These are phyloP conservation scores for Dysmachus trigonus DNA, from an alignment of 2,888 invertebrate genomes.

Conservation along the genomic window DNA sequence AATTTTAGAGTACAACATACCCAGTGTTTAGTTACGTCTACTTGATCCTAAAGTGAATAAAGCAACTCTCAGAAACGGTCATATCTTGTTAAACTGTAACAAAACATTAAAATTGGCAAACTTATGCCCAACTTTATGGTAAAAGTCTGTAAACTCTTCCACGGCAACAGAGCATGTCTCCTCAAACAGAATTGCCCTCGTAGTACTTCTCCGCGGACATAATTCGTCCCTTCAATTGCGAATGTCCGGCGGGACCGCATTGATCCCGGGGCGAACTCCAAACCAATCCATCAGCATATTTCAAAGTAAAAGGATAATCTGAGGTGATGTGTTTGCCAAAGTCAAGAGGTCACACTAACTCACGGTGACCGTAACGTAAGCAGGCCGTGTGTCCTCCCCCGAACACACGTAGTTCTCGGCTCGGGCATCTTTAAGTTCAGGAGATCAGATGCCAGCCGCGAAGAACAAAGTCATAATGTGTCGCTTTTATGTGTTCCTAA, in stretches of 20 bases:
- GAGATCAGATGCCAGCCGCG: conserved; percentile 43
- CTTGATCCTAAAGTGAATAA: background rate
- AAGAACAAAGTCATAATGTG: conserved; percentile 50
- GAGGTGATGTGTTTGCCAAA: conserved; percentile 45
- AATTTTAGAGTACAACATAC: background rate
- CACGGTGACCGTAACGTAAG: conserved; percentile 38
- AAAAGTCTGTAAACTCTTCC: background rate
- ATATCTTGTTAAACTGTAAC: background rate
- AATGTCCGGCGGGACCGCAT: background rate
- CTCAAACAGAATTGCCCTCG: background rate
- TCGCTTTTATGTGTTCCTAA: conserved; percentile 50
- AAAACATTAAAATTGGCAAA: background rate
- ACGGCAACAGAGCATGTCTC: background rate
- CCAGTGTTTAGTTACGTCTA: background rate
- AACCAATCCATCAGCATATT: conserved; percentile 36
- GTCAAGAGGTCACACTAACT: conserved; percentile 49
- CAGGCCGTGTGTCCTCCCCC: conserved; percentile 2
- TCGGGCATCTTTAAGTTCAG: background rate
- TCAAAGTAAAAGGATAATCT: conserved; percentile 41
- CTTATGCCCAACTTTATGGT: background rate
- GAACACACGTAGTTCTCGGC: background rate
- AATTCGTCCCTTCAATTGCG: background rate
- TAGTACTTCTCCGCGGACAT: background rate
- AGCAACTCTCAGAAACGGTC: background rate
- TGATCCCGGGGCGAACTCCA: background rate